Evolutionary conservation across 1,140 invertebrate genomes (phyloP), one percentile per base, ranked within the genome.

Genomic region (Drosophila subobscura): DNA sequence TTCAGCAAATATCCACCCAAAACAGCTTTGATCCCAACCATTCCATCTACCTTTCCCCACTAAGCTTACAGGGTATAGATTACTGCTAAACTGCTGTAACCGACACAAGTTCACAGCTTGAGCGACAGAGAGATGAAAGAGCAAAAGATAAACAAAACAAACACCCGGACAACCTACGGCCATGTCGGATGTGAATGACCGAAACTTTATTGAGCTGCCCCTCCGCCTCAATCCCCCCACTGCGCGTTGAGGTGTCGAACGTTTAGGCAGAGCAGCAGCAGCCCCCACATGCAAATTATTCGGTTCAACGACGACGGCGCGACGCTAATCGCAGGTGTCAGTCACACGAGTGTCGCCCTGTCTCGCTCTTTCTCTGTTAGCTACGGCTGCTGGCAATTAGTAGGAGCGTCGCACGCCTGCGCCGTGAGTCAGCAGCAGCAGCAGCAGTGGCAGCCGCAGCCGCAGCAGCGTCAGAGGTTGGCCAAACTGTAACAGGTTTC

Each of bases 281-380:
- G 61, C 47, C 33, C 33, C 10, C 70, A 64, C 74, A 86, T 86
- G 81, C 77, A 86, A 86, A 86, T 86, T 81, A 77, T 86, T 79
- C 72, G 79, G 75, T 83, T 83, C 74, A 83, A 49, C 57, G 58
- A 45, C 46, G 55, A 37, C 46, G 50, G 27, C 20, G 23, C 52
- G 61, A 65, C 66, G 70, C 81, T 81, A 86, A 86, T 86, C 81
- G 81, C 77, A 74, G 75, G 81, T 86, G 81, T 86, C 81, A 86
- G 72, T 86, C 81, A 86, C 81, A 81, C 80, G 71, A 72, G 60
- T 44, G 42, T 46, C 23, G 52, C 56, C 54, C 58, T 45, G 52
- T 61, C 50, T 46, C 45, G 55, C 44, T 33, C 52, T 33, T 23
- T 12, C 23, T 41, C 40, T 68, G 50, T 68, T 37, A 2, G 33